These are phyloP conservation scores for Florisuga fusca DNA, from an alignment of 2,797 vertebrate species.

Conservation along the genomic window DNA sequence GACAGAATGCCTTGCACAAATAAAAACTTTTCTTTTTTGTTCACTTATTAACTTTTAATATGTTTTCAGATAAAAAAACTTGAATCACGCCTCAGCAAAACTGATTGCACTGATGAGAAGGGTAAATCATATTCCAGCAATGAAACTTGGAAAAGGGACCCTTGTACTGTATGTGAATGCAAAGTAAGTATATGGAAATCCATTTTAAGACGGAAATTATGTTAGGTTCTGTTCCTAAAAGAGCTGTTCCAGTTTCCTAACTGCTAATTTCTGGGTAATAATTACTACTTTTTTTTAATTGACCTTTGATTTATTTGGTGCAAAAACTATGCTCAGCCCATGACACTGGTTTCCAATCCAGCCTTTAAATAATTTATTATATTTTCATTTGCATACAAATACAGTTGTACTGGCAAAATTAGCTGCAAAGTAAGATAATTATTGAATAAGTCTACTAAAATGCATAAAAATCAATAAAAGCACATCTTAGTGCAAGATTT, in stretches of 20 bases:
- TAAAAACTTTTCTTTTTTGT: background rate
- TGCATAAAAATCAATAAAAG: background rate
- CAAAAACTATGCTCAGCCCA: background rate
- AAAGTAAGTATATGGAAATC: conserved; percentile 81
- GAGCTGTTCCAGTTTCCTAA: background rate
- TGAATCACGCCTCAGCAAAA: conserved; percentile 90
- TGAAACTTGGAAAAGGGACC: conserved; percentile 89
- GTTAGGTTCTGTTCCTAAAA: background rate
- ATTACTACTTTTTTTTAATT: background rate
- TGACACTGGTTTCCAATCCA: background rate
- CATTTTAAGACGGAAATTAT: background rate
- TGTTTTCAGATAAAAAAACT: conserved; percentile 92
- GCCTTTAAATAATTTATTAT: background rate
- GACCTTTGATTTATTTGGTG: background rate
- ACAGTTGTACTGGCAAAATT: background rate
- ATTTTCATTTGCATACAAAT: background rate
- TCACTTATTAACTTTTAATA: background rate
- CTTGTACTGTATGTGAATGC: conserved; percentile 92
- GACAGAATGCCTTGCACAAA: background rate
- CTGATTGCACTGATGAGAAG: conserved; percentile 88
- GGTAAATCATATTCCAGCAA: conserved; percentile 84
- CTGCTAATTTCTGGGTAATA: background rate
- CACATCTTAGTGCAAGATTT: background rate
- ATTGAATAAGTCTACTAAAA: background rate
- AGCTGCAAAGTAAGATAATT: background rate